Percentiles rank a stretch among this genome's conserved stretches.
Evolutionary conservation across 1,140 invertebrate species (phyloP).

Genomic region (Alviniconcha marisindica): DNA sequence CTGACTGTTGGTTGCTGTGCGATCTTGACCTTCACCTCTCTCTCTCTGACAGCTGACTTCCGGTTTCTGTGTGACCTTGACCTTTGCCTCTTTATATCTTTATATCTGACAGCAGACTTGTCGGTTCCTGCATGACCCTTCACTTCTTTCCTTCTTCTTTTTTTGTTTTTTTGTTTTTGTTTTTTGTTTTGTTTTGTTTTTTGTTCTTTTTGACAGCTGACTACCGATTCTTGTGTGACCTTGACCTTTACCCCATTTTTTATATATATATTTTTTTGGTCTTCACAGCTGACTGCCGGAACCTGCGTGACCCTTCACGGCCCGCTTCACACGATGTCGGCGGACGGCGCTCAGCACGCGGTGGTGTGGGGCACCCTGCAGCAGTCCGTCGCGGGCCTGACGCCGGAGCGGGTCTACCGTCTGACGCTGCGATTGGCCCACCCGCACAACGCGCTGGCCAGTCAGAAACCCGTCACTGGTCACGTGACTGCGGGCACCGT

Average conservation of each 20-base stretch:
- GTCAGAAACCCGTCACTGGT: slow-evolving; percentile 36
- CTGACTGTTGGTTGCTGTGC: too few species aligned
- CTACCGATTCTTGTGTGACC: background rate
- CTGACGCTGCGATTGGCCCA: slow-evolving; percentile 38
- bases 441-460: slow-evolving; percentile 23
- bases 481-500: slow-evolving; percentile 33
- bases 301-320: slow-evolving; percentile 15
- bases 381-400: slow-evolving; percentile 25
- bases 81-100: too few species aligned
- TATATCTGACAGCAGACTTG: too few species aligned
- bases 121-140: too few species aligned
- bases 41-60: too few species aligned
- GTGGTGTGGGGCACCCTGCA: slow-evolving; percentile 20
- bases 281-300: slow-evolving; percentile 15
- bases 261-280: too few species aligned
- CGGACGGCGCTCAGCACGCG: slow-evolving; percentile 22
- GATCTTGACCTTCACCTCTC: too few species aligned
- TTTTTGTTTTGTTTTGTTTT: too few species aligned
- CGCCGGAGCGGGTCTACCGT: slow-evolving; percentile 1
- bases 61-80: too few species aligned
- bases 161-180: too few species aligned
- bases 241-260: too few species aligned
- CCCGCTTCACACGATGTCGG: slow-evolving; percentile 1
- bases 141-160: too few species aligned
- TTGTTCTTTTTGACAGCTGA: background rate